phyloP scores from a whole-genome alignment of 2,888 invertebrate genomes.

The Aradus depressus region DNA sequence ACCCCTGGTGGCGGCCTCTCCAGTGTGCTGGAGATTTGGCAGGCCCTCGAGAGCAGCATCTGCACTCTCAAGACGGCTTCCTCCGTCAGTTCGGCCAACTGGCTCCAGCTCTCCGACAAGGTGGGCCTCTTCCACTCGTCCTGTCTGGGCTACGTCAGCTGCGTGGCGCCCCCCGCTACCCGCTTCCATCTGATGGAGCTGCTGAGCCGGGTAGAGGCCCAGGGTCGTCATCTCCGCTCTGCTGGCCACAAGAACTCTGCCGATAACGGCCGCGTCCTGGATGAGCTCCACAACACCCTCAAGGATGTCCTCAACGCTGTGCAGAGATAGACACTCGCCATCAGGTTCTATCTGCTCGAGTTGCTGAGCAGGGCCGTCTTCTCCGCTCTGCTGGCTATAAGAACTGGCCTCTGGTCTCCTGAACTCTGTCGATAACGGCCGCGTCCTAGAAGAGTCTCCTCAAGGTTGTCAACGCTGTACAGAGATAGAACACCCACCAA shows the following conservation, averaged over 20 bases:
- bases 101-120: conserved; percentile 69
- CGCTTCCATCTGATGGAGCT: conserved; percentile 78
- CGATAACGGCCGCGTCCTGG: conserved; percentile 54
- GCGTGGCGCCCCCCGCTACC: conserved; percentile 67
- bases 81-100: conserved; percentile 51
- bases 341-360: conserved; percentile 77
- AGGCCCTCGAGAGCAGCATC: conserved; percentile 51
- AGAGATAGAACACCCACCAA: conserved; percentile 54
- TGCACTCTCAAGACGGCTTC: conserved; percentile 47
- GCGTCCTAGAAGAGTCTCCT: conserved; percentile 59
- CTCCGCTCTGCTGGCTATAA: conserved; percentile 57
- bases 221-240: conserved; percentile 54
- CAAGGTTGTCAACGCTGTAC: conserved; percentile 50
- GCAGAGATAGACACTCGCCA: conserved; percentile 50
- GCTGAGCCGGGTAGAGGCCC: conserved; percentile 55
- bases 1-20: conserved; percentile 49
- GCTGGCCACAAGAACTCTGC: conserved; percentile 57
- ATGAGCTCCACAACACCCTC: conserved; percentile 60
- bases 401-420: too few relatives aligned
- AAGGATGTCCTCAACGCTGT: conserved; percentile 54
- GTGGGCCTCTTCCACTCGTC: conserved; percentile 69
- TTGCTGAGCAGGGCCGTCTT: conserved; percentile 54
- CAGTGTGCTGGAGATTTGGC: conserved; percentile 54
- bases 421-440: conserved; percentile 55
- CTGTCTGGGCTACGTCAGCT: conserved; percentile 74